Evolutionary conservation across 2,113 vertebrate genomes (phyloP), one percentile per base, ranked within the genome.

Genomic region (Tachuris rubrigastra): DNA sequence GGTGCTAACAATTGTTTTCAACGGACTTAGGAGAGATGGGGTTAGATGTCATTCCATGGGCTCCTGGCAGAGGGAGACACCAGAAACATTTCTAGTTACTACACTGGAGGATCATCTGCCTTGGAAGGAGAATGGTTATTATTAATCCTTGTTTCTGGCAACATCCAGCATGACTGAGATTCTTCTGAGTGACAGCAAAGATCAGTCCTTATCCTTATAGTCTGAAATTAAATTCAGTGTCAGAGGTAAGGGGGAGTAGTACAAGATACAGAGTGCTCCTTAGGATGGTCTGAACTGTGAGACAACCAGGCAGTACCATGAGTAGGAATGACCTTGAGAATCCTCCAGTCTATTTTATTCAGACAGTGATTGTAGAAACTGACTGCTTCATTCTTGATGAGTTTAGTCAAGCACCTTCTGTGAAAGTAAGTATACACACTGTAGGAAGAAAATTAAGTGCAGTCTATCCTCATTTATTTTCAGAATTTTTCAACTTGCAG

Each of bases 11-110:
- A 53, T 7, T 23, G 20, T 79, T 87, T 88, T 77, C 39, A 83
- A 89, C 12, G 76, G 58, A 74, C 27, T 56, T 79, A 27, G 24
- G 35, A 79, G 84, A 94, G 21, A 22, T 12, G 39, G 25, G 41
- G n/a, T 59, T 80, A n/a, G 63, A 75, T 87, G 75, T 65, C 73
- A 83, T 91, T 90, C 85, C 47, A 11, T 21, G 21, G 30, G 81
- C 39, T 27, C 56, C 76, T 86, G 88, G 46, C 55, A 94, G 94
- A 90, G 83, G 89, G 84, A 94, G 86, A 93, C 89, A 77, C 55
- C 52, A 77, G 83, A 72, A 87, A 83, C 53, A 3, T 30, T 66
- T 71, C 60, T 41, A 60, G 73, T 85, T 85, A 30, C 28, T 53
- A 46, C 25, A 42, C 55, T 53, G 46, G 39, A 76, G 42, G 30